Base-by-base conservation (phyloP, 1,140 invertebrate species). In the Helicorthomorpha holstii region DNA sequence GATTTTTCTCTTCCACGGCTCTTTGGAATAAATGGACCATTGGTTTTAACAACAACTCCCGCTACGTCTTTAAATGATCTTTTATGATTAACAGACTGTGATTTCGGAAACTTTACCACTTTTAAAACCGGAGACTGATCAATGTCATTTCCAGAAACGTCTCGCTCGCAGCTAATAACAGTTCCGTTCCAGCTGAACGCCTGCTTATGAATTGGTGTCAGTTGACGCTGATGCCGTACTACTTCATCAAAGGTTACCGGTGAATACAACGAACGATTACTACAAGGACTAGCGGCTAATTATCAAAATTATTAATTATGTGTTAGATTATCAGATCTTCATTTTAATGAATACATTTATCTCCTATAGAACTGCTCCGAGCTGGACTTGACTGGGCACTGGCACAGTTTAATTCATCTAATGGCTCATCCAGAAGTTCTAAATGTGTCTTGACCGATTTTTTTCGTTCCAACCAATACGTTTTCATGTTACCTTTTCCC, bases 231-330 rank as follows among this genome's bases (percentile, higher is more conserved):
- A 10, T 80, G 66, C 3, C 79, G 66, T 0, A 82, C 81, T 1
- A 87, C 81, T 61, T 87, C 85, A 59, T 86, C 80, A 56, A 86
- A 85, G 0, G 82, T 86, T 27, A 88, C 82, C 0, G 85, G 85
- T 0, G 83, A 86, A 65, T 88, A 88, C 48, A 57, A 27, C 55
- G 23, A 21, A 41, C 43, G 50, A 57, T 3, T 25, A 52, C 69
- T 4, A 44, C 69, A 29, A 75, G 0, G 69, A 70, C 23, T 73
- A 66, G 78, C 55, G 75, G 27, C 7, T 16, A 34, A 7, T 34
- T 34, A 7, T 16, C 29, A 34, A 7, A 34, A 34, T 7, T 7
- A 7, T 34, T 34, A 34, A 16, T 7, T 16, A 34, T 7, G 16
- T 7, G 29, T 34, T 16, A 7, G 7, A 34, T 34, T 34, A 16